These are phyloP conservation scores for Nowickia ferox DNA, from an alignment of 2,888 invertebrate genomes.

Conservation along the genomic window DNA sequence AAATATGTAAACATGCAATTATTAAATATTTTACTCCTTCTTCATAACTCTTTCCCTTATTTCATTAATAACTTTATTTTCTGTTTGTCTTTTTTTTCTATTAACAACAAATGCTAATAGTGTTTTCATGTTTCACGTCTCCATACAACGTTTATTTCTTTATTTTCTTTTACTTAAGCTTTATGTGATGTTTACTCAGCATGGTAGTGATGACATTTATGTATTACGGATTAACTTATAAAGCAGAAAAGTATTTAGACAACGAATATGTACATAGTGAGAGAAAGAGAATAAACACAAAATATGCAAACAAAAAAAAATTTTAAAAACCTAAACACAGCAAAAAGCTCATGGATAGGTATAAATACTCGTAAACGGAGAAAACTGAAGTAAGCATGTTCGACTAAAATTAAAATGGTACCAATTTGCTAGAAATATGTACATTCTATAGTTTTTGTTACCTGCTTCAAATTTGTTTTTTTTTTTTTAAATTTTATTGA, in stretches of 20 bases:
- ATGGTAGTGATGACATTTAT: constrained; percentile 64
- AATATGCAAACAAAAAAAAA: constrained; percentile 11
- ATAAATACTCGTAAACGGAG: too few species aligned
- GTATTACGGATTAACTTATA: constrained; percentile 68
- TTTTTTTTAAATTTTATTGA: too few species aligned
- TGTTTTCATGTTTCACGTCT: constrained; percentile 70
- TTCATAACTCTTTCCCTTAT: neutral
- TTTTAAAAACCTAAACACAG: neutral
- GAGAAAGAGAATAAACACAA: neutral
- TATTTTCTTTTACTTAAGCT: neutral
- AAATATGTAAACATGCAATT: neutral
- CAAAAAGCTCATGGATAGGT: neutral
- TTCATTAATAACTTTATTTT: neutral
- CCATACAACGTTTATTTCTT: constrained; percentile 12
- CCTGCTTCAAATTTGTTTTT: too few species aligned
- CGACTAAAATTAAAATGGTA: too few species aligned
- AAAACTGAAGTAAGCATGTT: too few species aligned
- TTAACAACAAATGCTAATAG: constrained; percentile 71
- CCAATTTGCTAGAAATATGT: too few species aligned
- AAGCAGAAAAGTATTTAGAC: constrained; percentile 50
- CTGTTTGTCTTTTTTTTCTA: constrained; percentile 5
- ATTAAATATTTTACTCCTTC: neutral
- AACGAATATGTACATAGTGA: constrained; percentile 4
- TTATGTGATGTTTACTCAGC: constrained; percentile 42
- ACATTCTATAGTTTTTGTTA: too few species aligned